Base-by-base conservation (phyloP, 2,113 vertebrate genomes). In the Leucopsar rothschildi region DNA sequence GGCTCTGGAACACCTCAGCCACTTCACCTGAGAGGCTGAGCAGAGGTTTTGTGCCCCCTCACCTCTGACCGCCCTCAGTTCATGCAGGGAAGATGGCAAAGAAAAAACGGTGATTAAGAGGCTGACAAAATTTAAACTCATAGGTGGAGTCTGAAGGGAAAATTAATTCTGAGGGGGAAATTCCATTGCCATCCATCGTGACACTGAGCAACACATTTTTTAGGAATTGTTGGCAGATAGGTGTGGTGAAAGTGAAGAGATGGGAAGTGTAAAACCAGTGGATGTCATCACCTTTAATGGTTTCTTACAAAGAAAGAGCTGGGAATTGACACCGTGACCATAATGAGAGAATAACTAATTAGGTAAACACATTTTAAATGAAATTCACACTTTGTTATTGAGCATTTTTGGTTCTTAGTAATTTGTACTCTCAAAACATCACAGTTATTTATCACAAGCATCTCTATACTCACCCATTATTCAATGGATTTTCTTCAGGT, bases 111-210 rank as follows among this genome's bases (percentile, higher is more conserved):
- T 55, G 37, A 24, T 4, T 5, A 69, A 45, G 39, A 60, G 53
- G 57, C 44, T 52, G 47, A 10, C 21, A 73, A 57, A 72, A 39
- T 24, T 80, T 29, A 29, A 70, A 24, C n/a, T 92, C 11, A 5
- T 14, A 14, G 35, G 44, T 31, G 56, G 66, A 70, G 15, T 13
- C 29, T 52, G 27, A 52, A 15, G 50, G 50, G 50, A 52, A 28
- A 28, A 11, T 45, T 45, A 50, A 91, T 56, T 68, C 71, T 35
- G 19, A 55, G 0, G 1, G 24, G 35, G 47, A 87, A 75, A 82
- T 4, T 42, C n/a, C 37, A 37, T 1, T n/a, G 56, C 42, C 33
- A 57, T 31, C 35, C 47, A 45, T 42, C 0, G 1, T 23, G 63
- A 35, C 11, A 10, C 12, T 11, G 72, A 35, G 6, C 2, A 3